These are phyloP conservation scores for Emydocephalus ijimae DNA, from an alignment of 2,113 vertebrate species.

Conservation along the genomic window DNA sequence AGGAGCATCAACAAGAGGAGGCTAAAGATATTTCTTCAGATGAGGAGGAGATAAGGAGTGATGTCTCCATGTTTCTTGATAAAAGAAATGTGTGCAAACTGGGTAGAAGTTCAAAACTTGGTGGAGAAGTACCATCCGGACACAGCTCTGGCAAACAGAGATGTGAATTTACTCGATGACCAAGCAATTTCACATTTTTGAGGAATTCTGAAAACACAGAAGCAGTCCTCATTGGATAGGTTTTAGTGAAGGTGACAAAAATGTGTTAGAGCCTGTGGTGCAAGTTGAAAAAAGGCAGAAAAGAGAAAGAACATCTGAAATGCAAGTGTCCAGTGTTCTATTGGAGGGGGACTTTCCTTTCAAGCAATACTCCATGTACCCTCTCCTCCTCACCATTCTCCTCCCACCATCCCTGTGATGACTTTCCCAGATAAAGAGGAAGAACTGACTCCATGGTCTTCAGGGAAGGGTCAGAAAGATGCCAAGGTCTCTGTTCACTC, in stretches of 20 bases:
- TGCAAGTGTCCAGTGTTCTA: neutral
- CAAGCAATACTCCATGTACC: neutral
- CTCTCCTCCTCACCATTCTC: neutral
- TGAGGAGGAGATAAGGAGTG: neutral
- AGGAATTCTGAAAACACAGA: neutral
- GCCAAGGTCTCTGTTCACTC: neutral
- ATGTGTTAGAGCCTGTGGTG: neutral
- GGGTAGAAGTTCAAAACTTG: neutral
- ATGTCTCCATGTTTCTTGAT: neutral
- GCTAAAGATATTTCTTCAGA: neutral
- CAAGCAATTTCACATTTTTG: neutral
- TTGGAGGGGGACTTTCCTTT: neutral
- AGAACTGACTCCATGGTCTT: neutral
- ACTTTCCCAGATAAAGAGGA: neutral
- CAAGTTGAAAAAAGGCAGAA: neutral
- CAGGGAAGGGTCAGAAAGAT: neutral
- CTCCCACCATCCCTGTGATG: neutral
- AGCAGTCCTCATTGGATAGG: neutral
- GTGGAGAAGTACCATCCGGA: neutral
- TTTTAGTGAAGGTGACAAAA: neutral
- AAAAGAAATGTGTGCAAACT: neutral
- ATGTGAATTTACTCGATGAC: neutral
- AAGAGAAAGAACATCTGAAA: neutral
- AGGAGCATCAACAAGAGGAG: neutral
- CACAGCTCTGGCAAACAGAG: neutral